Conservation (phyloP, 2,888 invertebrate genomes). For the Daptonema setosum region DNA sequence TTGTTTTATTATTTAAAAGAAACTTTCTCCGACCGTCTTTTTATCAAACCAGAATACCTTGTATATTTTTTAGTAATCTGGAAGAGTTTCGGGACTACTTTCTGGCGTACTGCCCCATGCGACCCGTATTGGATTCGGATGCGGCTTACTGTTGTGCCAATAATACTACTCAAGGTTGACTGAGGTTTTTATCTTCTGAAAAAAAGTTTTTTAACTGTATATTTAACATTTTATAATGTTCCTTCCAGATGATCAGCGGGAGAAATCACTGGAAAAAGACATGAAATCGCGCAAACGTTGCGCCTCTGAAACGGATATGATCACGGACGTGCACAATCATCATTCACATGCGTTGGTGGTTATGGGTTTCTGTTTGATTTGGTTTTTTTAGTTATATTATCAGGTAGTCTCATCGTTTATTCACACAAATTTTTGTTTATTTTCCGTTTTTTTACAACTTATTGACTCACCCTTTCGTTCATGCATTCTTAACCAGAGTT, state of each 20-base stretch:
- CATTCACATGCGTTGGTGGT: too few species aligned
- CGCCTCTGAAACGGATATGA: not conserved
- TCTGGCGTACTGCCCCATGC: not conserved
- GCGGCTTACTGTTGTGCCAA: not conserved
- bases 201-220: not conserved
- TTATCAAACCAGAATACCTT: not conserved
- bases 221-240: too few species aligned
- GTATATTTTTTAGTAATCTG: not conserved
- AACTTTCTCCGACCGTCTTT: not conserved
- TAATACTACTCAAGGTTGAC: too few species aligned
- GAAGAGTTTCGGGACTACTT: constrained; percentile 5
- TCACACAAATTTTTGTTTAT: too few species aligned
- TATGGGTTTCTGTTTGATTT: too few species aligned
- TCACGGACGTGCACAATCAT: not conserved
- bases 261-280: too few species aligned
- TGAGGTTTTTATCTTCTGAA: not conserved
- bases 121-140: not conserved
- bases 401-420: too few species aligned
- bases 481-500: too few species aligned
- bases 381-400: too few species aligned
- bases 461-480: too few species aligned
- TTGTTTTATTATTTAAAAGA: not conserved
- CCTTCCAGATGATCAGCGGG: too few species aligned
- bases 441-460: too few species aligned
- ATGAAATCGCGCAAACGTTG: not conserved